Evolutionary conservation across 30 jellyfish, hydroid and myxozoan genomes (phyloP).

Genomic region (Aurelia sp.): DNA sequence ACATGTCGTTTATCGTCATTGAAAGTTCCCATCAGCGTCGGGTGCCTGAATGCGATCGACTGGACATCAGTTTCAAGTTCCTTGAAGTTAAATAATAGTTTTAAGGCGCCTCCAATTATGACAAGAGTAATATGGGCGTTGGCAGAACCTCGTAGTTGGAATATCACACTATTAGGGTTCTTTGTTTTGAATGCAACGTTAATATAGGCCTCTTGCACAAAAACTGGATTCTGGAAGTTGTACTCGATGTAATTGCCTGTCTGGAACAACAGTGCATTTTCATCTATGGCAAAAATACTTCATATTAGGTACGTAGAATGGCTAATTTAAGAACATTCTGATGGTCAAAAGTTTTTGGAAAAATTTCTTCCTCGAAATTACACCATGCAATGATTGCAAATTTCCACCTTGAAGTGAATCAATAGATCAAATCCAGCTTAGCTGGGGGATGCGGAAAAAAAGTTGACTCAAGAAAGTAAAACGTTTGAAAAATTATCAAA

Average conservation of each 20-base stretch:
- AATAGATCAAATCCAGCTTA: no score
- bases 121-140: slow-evolving; percentile 29
- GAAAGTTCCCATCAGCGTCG: background rate
- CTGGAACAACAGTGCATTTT: slow-evolving; percentile 16
- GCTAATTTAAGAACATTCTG: no score
- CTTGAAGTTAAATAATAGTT: slow-evolving; percentile 14
- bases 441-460: no score
- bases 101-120: background rate
- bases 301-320: no score
- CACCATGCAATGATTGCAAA: no score
- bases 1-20: slow-evolving; percentile 23
- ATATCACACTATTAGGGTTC: background rate
- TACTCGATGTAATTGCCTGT: slow-evolving; percentile 13
- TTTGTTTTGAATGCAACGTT: slow-evolving; percentile 39
- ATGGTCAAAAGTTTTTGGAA: no score
- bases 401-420: no score
- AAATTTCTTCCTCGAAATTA: no score
- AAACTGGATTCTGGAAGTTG: background rate
- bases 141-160: slow-evolving; percentile 8
- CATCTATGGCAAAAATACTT: background rate
- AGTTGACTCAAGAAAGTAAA: no score
- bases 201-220: slow-evolving; percentile 16
- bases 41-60: slow-evolving; percentile 9
- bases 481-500: no score
- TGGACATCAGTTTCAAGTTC: slow-evolving; percentile 16